These are phyloP conservation scores for Pentamera pediparva DNA, from an alignment of 53 echinoderm and acorn worm species.

Conservation along the genomic window DNA sequence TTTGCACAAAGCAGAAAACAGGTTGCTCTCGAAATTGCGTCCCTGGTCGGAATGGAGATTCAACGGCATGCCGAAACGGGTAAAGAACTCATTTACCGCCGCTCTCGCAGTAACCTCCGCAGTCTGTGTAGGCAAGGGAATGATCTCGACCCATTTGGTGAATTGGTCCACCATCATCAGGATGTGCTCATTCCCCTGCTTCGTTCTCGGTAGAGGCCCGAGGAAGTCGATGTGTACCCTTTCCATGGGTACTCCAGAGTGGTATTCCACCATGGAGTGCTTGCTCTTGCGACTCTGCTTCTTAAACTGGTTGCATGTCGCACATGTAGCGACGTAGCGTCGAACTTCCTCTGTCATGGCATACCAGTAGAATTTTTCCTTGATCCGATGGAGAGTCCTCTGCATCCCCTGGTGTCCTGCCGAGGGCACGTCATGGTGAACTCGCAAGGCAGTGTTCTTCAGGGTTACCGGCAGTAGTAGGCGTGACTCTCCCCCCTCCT, in stretches of 20 bases:
- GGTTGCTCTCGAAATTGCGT: too few relatives aligned
- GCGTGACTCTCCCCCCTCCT: not conserved
- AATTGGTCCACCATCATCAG: too few relatives aligned
- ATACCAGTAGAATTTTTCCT: not conserved
- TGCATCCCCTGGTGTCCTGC: too few relatives aligned
- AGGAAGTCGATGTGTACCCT: too few relatives aligned
- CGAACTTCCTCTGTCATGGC: not conserved
- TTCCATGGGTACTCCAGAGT: slow-evolving; percentile 41
- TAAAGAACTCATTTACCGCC: too few relatives aligned
- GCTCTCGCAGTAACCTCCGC: too few relatives aligned
- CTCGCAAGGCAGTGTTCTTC: not conserved
- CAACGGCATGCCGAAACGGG: too few relatives aligned
- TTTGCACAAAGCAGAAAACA: not conserved
- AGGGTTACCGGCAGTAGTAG: not conserved
- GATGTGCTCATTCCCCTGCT: slow-evolving; percentile 32
- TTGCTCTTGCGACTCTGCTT: not conserved
- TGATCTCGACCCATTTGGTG: slow-evolving; percentile 43
- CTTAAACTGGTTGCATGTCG: not conserved
- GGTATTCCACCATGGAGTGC: slow-evolving; percentile 27
- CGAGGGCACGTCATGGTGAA: not conserved
- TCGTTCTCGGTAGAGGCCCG: slow-evolving; percentile 36
- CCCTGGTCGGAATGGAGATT: too few relatives aligned
- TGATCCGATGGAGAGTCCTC: not conserved
- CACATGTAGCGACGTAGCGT: not conserved
- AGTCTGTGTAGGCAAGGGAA: slow-evolving; percentile 39